Evolutionary conservation across 1,140 invertebrate genomes (phyloP), one percentile per base, ranked within the genome.

Genomic region (Thaumatotibia leucotreta): DNA sequence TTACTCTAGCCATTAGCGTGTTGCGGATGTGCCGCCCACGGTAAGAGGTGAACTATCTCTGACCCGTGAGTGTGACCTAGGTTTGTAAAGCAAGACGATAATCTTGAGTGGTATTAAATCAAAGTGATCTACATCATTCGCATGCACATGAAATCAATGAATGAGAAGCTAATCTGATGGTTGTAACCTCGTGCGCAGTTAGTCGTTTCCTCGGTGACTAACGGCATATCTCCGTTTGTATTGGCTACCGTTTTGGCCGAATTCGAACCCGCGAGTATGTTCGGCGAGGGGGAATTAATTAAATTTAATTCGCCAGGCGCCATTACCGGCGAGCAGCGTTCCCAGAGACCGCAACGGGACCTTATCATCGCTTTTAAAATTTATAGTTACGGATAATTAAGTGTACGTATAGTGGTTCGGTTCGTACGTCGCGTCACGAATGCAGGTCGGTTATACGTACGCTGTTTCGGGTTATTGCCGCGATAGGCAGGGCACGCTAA

Each of bases 321-420:
- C 83, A 88, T 88, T 86, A 89, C 73, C 69, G 75, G 66, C 73
- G 68, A 69, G 74, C 77, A 70, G 74, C 73, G 79, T 80, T 80
- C 75, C 66, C 74, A 77, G 75, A 72, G 69, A 76, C 68, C 71
- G 81, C 75, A 88, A 83, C 83, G 79, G 84, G 76, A 88, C 79
- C 82, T 86, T 88, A 88, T 88, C 86, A 79, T 74, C 69, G 82
- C 79, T 78, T 82, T 83, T 80, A 84, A 89, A 88, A 84, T 88
- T 88, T 88, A 88, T 90, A 82, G 88, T 82, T 85, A 82, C 76
- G 80, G 78, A 82, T 89, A 88, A 89, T 89, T 89, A 87, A 86
- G 79, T 81, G 80, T 79, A 79, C 71, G 49, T 58, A 58, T 58
- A 79, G 73, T 80, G 77, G 80, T 83, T 82, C 78, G 71, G 78